These are phyloP conservation scores for Monodelphis domestica DNA, from an alignment of 2,797 vertebrate genomes.

Conservation along the genomic window DNA sequence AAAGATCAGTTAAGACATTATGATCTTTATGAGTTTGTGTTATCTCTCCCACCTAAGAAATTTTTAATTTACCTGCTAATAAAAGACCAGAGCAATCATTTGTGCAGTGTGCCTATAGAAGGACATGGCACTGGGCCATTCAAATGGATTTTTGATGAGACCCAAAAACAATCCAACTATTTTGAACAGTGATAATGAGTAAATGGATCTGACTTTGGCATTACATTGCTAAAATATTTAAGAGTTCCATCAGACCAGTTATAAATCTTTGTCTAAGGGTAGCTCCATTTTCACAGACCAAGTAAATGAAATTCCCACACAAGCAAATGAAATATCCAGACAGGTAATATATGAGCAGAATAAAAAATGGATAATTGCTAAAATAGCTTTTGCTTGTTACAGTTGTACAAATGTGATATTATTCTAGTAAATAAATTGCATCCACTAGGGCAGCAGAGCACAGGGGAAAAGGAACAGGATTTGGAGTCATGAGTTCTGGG, in stretches of 20 bases:
- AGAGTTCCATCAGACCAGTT: constrained; percentile 56
- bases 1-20: not conserved
- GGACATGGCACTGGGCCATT: not conserved
- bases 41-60: constrained; percentile 1
- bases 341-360: not conserved
- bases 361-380: not conserved
- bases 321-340: constrained; percentile 36
- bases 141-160: not conserved
- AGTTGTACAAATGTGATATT: not conserved
- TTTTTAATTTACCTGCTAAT: not conserved
- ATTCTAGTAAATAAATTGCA: not conserved
- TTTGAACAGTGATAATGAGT: constrained; percentile 39
- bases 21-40: constrained; percentile 10
- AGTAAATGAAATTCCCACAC: constrained; percentile 50
- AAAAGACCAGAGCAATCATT: constrained; percentile 14
- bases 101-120: not conserved
- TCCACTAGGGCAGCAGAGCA: not conserved
- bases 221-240: constrained; percentile 42
- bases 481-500: not conserved
- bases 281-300: constrained; percentile 39
- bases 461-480: not conserved
- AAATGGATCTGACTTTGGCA: constrained; percentile 54
- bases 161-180: constrained; percentile 44
- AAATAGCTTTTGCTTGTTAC: constrained; percentile 14
- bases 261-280: constrained; percentile 20